Base-by-base conservation (phyloP, 2,888 invertebrate genomes). In the Tolmerus cingulatus region DNA sequence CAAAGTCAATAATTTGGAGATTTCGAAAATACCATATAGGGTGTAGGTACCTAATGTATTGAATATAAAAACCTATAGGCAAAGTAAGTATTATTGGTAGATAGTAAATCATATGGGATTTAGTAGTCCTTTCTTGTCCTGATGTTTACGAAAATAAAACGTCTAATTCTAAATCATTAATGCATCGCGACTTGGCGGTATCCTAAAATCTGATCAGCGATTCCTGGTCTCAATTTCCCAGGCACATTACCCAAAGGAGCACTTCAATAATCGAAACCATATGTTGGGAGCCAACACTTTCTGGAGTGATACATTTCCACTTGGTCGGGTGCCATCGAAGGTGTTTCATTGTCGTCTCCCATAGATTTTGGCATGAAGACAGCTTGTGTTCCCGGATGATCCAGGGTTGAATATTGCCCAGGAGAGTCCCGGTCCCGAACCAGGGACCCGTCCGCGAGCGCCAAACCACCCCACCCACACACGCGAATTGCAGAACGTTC, bases 311-410 rank as follows among this genome's bases (percentile, higher is more conserved):
- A 79, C 23, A 51, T 79, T 79, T 79, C 79, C 79, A 55, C 79
- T 34, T 51, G 46, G 51, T 7, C 40, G 79, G 51, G 66, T 79
- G 51, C 30, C 51, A 34, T 51, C 12, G 51, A 79, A 79, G 79
- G 79, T 51, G 79, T 79, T 79, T 79, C 51, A 43, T 79, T 79
- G 27, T 51, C 79, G 51, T 51, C 40, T 51, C 14, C 43, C 27
- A 79, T 79, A 51, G 79, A 79, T 79, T 79, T 79, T 46, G 27
- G 19, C 51, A 51, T 79, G 79, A 79, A 79, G 79, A 34, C 79
- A 79, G 51, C 23, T 79, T 79, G 16, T 30, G 46, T 46, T 51
- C 51, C 51, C 79, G 79, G 51, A 79, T 34, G 27, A 79, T 16
- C 30, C 27, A 51, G 46, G 23, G 16, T 30, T 16, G 27, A 79